Conservation (phyloP, 2,113 vertebrate species). For the Mohoua ochrocephala region DNA sequence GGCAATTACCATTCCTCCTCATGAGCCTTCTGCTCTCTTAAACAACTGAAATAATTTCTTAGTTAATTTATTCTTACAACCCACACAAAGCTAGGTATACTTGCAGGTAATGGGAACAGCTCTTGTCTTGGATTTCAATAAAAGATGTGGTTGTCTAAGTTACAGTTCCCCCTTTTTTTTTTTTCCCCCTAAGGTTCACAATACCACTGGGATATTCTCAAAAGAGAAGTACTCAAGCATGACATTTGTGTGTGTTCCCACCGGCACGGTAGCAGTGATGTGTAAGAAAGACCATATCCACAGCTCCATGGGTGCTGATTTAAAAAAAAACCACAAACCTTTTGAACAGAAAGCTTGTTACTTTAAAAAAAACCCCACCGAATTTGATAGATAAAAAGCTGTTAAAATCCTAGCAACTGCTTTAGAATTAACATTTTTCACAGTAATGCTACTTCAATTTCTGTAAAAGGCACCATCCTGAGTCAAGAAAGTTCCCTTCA, state of each 20-base stretch:
- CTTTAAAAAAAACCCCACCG: not conserved
- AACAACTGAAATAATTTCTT: not conserved
- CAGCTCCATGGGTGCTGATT: not conserved
- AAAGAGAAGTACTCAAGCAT: not conserved
- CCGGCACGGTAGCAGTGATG: not conserved
- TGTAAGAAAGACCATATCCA: not conserved
- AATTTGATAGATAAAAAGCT: not conserved
- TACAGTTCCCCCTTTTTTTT: not conserved
- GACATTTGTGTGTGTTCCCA: not conserved
- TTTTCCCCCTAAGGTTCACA: not conserved
- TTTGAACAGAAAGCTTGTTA: not conserved
- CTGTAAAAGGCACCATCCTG: not conserved
- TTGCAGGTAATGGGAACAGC: not conserved
- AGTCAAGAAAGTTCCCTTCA: not conserved
- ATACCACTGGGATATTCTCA: not conserved
- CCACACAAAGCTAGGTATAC: not conserved
- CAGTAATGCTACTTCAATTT: not conserved
- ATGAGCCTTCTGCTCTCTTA: not conserved
- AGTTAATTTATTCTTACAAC: not conserved
- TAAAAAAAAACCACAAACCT: not conserved
- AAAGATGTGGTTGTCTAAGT: not conserved
- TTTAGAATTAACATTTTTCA: not conserved
- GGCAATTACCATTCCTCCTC: not conserved
- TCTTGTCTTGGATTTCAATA: not conserved
- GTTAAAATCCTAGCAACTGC: not conserved